Base-by-base conservation (phyloP, 2,888 invertebrate species). In the Orchestes rusci region DNA sequence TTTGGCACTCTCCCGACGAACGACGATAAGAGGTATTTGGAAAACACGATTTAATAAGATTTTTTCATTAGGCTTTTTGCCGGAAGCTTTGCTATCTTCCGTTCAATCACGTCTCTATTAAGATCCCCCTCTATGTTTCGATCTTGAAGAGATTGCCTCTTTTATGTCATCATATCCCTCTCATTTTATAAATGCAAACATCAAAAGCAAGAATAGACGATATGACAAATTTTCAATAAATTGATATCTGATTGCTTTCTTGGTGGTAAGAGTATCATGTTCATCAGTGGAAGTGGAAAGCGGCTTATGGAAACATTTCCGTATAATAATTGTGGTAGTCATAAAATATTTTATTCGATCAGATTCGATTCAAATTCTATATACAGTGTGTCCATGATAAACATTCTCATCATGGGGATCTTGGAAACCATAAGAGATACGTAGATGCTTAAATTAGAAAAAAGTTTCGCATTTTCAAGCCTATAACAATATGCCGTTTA, bases 21-120 rank as follows among this genome's bases (percentile, higher is more conserved):
- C 27, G 39, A 35, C 39, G 43, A 39, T 47, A 47, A 47, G 43
- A 47, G 45, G 37, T 45, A 45, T 48, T 42, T 43, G 39, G 40
- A 50, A 50, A 50, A 50, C 45, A 45, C 35, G 36, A 50, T 46
- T 50, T 50, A 50, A 50, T 45, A 50, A 43, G 45, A 46, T 45
- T 46, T 49, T 43, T 50, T 50, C 50, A 50, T 50, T 50, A 50
- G 50, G 31, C 37, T 43, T 50, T 50, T 45, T 50, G 50, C 45
- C 49, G 18, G 45, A 27, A 43, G 45, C 50, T 49, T 45, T 43
- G 29, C 44, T 42, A 45, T 45, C 45, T 39, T 43, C 18, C 36
- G 32, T 37, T 34, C 42, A 49, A 45, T 50, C 50, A 39, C 39
- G 45, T 32, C 39, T 50, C 43, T 46, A 50, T 50, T 50, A 50